Evolutionary conservation across 2,113 vertebrate species (phyloP).

Genomic region (Forbesichthys agassizii): DNA sequence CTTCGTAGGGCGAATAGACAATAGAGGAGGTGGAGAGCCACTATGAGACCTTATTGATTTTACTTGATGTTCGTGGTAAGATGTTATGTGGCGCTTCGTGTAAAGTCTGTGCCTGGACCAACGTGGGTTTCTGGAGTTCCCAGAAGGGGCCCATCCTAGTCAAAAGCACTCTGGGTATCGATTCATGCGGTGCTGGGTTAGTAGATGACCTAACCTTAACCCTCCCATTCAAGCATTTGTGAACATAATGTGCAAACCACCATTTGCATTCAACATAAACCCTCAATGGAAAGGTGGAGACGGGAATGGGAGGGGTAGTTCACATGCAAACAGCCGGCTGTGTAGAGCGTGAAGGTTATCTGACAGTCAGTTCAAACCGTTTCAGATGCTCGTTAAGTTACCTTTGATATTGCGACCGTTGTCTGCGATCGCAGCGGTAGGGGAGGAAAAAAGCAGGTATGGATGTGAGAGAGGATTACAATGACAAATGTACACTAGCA

Average conservation of each 20-base stretch:
- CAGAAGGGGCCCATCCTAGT: conserved; percentile 1
- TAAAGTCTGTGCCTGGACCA: conserved; percentile 50
- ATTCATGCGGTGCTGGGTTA: conserved; percentile 18
- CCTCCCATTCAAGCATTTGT: conserved; percentile 7
- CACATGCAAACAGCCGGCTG: conserved; percentile 59
- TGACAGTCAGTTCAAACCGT: conserved; percentile 57
- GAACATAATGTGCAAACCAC: conserved; percentile 23
- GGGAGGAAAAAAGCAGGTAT: conserved; percentile 66
- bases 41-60: conserved; percentile 44
- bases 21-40: conserved; percentile 21
- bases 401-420: conserved; percentile 95
- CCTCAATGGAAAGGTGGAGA: neutral
- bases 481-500: conserved; percentile 52
- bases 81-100: conserved; percentile 52
- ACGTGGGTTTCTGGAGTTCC: conserved; percentile 4
- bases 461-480: conserved; percentile 34
- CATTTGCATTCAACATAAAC: conserved; percentile 30
- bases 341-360: conserved; percentile 6
- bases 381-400: conserved; percentile 80
- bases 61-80: conserved; percentile 34
- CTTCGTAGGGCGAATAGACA: conserved; percentile 23
- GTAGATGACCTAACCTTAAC: neutral
- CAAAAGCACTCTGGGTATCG: conserved; percentile 16
- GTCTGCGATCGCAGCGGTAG: conserved; percentile 80
- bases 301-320: neutral